Conservation (phyloP, 2,797 vertebrate species). For the Tokudaia muenninki region DNA sequence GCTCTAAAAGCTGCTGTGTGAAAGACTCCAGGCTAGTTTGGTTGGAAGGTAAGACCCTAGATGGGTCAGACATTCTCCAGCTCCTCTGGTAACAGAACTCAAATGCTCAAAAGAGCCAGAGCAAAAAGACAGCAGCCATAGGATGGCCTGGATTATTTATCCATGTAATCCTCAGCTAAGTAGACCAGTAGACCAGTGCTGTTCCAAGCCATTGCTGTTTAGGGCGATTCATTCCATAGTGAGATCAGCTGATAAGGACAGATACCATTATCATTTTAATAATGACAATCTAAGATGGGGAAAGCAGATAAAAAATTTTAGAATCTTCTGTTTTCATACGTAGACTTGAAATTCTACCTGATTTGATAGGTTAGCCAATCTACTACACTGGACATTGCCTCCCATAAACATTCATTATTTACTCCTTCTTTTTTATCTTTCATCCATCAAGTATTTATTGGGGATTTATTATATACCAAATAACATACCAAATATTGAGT, state of each 20-base stretch:
- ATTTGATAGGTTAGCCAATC: not conserved
- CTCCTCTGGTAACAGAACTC: slow-evolving; percentile 1
- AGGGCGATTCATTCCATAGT: slow-evolving; percentile 14
- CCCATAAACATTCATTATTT: not conserved
- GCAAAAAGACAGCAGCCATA: not conserved
- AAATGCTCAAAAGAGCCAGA: not conserved
- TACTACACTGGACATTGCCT: not conserved
- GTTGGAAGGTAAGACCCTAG: not conserved
- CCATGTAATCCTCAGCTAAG: not conserved
- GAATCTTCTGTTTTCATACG: slow-evolving; percentile 28
- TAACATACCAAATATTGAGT: not conserved
- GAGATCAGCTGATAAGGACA: slow-evolving; percentile 51
- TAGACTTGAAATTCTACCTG: not conserved
- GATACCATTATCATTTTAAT: slow-evolving; percentile 1
- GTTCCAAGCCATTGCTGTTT: not conserved
- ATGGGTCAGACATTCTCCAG: not conserved
- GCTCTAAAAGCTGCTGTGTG: not conserved
- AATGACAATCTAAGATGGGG: not conserved
- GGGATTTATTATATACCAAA: not conserved
- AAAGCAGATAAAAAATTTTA: slow-evolving; percentile 12
- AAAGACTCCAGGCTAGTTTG: slow-evolving; percentile 18
- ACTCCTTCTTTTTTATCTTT: not conserved
- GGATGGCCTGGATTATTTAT: not conserved
- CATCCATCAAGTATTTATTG: not conserved
- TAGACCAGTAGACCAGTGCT: not conserved